Evolutionary conservation across 1,140 invertebrate species (phyloP), one percentile per base, ranked within the genome.

Genomic region (Sipha flava): DNA sequence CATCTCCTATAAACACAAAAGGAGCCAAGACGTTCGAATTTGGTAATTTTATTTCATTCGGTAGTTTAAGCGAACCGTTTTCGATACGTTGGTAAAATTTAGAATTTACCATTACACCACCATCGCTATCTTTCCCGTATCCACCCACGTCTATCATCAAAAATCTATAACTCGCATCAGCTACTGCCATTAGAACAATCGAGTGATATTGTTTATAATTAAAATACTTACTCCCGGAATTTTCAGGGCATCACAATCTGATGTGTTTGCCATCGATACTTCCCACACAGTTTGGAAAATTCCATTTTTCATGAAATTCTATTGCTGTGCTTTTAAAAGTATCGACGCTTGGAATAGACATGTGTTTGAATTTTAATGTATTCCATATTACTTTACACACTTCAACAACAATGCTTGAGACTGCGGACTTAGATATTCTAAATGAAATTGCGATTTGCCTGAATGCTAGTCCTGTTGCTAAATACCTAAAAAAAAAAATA

Each of bases 1-100:
- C 84, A 82, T 86, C 85, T 18, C 83, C 85, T 16, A 86, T 72
- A 79, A 86, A 81, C n/a, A 85, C 80, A 81, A 81, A 82, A 12
- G 82, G 84, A n/a, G 82, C 31, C 70, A 37, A 52, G 37, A 81
- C 26, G 23, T 79, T 73, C 23, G 59, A 79, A 47, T 80, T 57
- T 37, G 10, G 54, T 64, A 64, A 37, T 64, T 64, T 64, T 37
- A 64, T 64, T 64, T 34, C 62, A 64, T 4, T 37, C 1, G 81
- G 79, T 57, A 80, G 31, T 40, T 49, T 31, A 31, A 81, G 31
- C 1, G 31, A 21, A 49, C 49, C 40, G 16, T 49, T 52, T 45
- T 47, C 54, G 4, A 81, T 54, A 43, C 40, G 70, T 80, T 64
- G 64, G 34, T 66, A 81, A 64, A 80, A 77, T 62, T n/a, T 66